Base-by-base conservation (phyloP, 2,113 vertebrate genomes). In the Axis porcinus region DNA sequence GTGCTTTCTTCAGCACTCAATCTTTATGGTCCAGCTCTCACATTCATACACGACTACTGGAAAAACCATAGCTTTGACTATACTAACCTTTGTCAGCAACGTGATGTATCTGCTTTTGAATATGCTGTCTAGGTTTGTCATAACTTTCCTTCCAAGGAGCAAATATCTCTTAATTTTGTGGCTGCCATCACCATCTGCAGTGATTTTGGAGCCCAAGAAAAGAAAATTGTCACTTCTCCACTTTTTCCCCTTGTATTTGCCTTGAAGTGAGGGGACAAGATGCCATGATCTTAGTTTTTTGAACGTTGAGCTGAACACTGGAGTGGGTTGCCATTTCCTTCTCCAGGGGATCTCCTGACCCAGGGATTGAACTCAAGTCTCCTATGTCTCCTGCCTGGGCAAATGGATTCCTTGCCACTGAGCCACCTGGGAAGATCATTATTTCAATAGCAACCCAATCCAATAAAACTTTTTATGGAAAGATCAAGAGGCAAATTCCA, bases 361-460 rank as follows among this genome's bases (percentile, higher is more conserved):
- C 25, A 45, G 74, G 40, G 14, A 76, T 43, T 7, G 12, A 28
- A 78, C 25, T 28, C 7, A 0, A 45, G 7, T 78, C 43, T 45
- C 25, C 40, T 43, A 16, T 78, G 25, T 78, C 74, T 45, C 74
- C 40, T 78, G 74, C 27, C 43, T 78, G 25, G 25, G 7, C 74
- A 78, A 45, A 14, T 16, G 40, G 43, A 78, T 78, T 78, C 25
- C 15, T 78, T 15, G 28, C 25, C 40, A 16, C 74, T 45, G 74
- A 45, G 40, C 25, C 25, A 78, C 74, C 74, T 0, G 1, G 74
- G 74, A 78, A 78, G 74, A 76, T 43, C 70, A 76, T 93, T 85
- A 85, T 86, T 93, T 76, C 82, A 47, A 30, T 50, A 93, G 64
- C 30, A 27, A 76, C 54, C 57, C 25, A 30, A 86, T 76, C 10